Evolutionary conservation across 2,888 invertebrate genomes (phyloP).

Genomic region (Meteorus colon): DNA sequence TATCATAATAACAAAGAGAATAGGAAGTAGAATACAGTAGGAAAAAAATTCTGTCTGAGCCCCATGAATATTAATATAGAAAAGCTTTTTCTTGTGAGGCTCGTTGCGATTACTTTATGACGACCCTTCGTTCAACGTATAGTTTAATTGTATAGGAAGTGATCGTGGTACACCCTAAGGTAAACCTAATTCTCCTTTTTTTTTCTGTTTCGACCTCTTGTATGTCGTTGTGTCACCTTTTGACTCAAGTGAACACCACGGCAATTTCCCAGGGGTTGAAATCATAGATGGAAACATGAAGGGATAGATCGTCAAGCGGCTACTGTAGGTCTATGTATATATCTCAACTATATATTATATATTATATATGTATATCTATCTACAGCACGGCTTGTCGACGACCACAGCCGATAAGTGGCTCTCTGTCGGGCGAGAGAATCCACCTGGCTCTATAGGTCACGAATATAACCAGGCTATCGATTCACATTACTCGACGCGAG

Average conservation of each 20-base stretch:
- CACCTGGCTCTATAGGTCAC: slow-evolving; percentile 39
- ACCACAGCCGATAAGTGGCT: slow-evolving; percentile 46
- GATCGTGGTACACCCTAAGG: slow-evolving; percentile 13
- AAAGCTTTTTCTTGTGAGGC: background rate
- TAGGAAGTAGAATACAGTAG: background rate
- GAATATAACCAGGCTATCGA: slow-evolving; percentile 38
- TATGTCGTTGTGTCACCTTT: background rate
- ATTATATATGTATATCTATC: background rate
- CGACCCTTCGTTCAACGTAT: background rate
- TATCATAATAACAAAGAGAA: background rate
- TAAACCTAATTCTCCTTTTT: background rate
- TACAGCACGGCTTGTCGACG: slow-evolving; percentile 22
- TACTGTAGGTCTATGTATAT: background rate
- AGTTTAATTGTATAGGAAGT: background rate
- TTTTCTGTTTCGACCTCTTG: background rate
- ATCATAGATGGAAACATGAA: slow-evolving; percentile 3
- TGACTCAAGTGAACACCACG: slow-evolving; percentile 5
- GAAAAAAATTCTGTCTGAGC: background rate
- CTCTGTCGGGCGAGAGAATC: slow-evolving; percentile 38
- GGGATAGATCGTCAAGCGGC: background rate
- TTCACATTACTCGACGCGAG: slow-evolving; percentile 19
- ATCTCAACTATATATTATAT: background rate
- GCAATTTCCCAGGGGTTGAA: slow-evolving; percentile 15
- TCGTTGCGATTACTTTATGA: background rate
- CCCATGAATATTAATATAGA: background rate